These are phyloP conservation scores for Adelognathus sp. DNA, from an alignment of 2,888 invertebrate species.

Conservation along the genomic window DNA sequence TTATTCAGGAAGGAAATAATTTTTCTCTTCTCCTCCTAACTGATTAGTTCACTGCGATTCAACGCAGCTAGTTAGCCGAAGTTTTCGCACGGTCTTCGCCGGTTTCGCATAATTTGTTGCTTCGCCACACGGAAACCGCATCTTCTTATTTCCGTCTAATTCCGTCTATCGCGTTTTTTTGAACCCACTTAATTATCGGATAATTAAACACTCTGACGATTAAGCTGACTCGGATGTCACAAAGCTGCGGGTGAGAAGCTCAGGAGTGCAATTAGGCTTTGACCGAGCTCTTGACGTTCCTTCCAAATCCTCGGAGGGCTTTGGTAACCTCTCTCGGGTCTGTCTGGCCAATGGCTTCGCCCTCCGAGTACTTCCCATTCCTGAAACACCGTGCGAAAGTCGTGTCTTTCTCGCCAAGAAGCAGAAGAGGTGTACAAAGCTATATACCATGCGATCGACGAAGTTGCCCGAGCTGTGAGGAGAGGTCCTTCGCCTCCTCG, in stretches of 20 bases:
- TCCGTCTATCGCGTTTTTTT: background rate
- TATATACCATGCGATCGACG: slow-evolving; percentile 48
- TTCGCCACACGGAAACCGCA: background rate
- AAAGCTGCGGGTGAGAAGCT: background rate
- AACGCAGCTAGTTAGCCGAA: slow-evolving; percentile 23
- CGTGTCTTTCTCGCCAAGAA: slow-evolving; percentile 21
- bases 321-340: slow-evolving; percentile 11
- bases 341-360: slow-evolving; percentile 51
- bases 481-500: slow-evolving; percentile 36
- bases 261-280: slow-evolving; percentile 9
- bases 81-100: slow-evolving; percentile 39
- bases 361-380: slow-evolving; percentile 61
- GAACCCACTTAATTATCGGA: background rate
- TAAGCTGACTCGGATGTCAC: background rate
- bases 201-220: background rate
- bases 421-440: slow-evolving; percentile 15
- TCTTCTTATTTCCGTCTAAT: background rate
- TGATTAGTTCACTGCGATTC: slow-evolving; percentile 42
- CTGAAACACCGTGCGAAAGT: slow-evolving; percentile 47
- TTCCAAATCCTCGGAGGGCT: slow-evolving; percentile 6
- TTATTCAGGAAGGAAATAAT: slow-evolving; percentile 10
- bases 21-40: slow-evolving; percentile 11
- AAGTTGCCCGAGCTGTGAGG: background rate
- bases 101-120: background rate
- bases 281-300: background rate